Conservation (phyloP, 2,888 invertebrate genomes). For the Limnephilus auricula region DNA sequence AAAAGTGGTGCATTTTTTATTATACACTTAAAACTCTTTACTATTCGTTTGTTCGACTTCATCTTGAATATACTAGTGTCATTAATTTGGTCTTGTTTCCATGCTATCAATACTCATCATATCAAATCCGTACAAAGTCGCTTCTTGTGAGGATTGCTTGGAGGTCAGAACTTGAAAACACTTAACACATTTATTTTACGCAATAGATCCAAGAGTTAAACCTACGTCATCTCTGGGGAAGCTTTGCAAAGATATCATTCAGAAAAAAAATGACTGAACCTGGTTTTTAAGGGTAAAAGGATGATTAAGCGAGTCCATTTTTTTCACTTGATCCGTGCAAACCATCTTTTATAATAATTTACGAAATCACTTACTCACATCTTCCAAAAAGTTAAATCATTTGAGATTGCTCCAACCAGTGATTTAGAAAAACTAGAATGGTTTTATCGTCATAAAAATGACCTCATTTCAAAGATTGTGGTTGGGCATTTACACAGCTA, state of each 20-base stretch:
- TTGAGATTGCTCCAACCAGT: not conserved
- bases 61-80: too few relatives aligned
- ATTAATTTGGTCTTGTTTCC: too few relatives aligned
- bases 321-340: not conserved
- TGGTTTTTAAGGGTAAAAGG: not conserved
- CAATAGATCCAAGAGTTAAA: not conserved
- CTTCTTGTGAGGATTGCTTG: too few relatives aligned
- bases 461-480: not conserved
- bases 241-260: not conserved
- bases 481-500: too few relatives aligned
- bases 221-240: not conserved
- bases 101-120: too few relatives aligned
- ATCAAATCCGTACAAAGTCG: too few relatives aligned
- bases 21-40: too few relatives aligned
- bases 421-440: not conserved
- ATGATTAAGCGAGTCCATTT: not conserved
- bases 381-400: not conserved
- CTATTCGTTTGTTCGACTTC: too few relatives aligned
- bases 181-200: too few relatives aligned
- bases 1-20: too few relatives aligned
- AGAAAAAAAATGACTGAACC: not conserved
- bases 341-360: not conserved
- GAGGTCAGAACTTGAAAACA: too few relatives aligned
- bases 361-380: conserved; percentile 2
- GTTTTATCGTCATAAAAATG: not conserved